Evolutionary conservation across 2,113 vertebrate genomes (phyloP).

Genomic region (Panurus biarmicus): DNA sequence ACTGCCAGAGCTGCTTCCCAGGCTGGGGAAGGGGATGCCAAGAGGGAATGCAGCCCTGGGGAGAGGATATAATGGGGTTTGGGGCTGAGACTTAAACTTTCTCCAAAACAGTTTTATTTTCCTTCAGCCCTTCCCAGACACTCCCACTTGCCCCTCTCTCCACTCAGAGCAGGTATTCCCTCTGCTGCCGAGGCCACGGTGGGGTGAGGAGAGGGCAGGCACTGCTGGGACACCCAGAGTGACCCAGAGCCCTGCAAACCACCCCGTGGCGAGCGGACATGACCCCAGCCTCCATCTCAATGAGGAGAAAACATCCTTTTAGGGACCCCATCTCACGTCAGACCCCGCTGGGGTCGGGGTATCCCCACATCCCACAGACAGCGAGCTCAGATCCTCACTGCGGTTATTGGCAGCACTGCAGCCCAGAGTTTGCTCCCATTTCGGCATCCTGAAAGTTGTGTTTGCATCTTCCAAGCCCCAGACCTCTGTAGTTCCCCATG

Average conservation of each 20-base stretch:
- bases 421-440: background rate
- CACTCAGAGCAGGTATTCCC: accelerated
- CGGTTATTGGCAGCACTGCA: background rate
- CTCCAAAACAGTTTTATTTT: background rate
- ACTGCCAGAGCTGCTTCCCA: background rate
- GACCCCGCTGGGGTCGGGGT: background rate
- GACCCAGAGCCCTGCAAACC: background rate
- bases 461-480: background rate
- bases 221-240: background rate
- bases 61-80: background rate
- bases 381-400: accelerated
- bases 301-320: background rate
- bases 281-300: background rate
- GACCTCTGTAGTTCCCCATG: background rate
- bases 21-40: background rate
- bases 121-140: background rate
- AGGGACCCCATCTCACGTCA: accelerated
- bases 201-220: background rate
- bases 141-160: background rate
- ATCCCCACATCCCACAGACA: background rate
- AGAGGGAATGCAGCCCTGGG: background rate
- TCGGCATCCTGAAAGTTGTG: background rate
- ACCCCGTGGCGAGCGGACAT: accelerated
- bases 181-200: accelerated
- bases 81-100: background rate